Percentiles rank a stretch among this genome's conserved stretches.
Conservation (phyloP, 2,113 vertebrate genomes). For the Sula dactylatra region DNA sequence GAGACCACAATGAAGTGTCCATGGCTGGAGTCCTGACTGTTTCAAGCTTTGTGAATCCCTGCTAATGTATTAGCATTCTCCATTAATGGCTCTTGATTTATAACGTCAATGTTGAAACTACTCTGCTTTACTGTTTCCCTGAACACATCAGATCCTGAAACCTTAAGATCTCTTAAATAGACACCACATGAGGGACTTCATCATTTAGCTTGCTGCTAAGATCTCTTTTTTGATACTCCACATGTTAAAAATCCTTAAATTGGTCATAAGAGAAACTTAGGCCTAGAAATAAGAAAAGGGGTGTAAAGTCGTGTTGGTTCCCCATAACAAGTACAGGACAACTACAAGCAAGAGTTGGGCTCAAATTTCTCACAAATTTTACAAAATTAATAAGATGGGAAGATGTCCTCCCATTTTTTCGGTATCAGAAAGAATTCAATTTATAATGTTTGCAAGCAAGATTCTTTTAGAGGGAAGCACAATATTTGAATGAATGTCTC, state of each 20-base stretch:
- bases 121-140: not conserved
- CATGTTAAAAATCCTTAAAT: not conserved
- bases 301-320: not conserved
- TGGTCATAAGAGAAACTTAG: not conserved
- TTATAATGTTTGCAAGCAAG: not conserved
- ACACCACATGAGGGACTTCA: not conserved
- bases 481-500: not conserved
- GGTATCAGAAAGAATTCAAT: not conserved
- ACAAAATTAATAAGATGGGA: not conserved
- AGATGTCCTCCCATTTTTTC: not conserved
- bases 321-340: not conserved
- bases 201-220: not conserved
- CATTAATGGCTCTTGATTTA: not conserved
- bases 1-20: not conserved
- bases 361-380: not conserved
- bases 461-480: not conserved
- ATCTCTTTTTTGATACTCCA: not conserved
- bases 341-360: not conserved
- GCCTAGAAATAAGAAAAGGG: not conserved
- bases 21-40: not conserved
- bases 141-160: not conserved
- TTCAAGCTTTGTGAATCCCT: not conserved
- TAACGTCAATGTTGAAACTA: not conserved
- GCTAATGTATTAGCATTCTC: not conserved
- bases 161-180: not conserved